phyloP scores from a whole-genome alignment of 2,113 vertebrate species.

The Dinomys branickii region DNA sequence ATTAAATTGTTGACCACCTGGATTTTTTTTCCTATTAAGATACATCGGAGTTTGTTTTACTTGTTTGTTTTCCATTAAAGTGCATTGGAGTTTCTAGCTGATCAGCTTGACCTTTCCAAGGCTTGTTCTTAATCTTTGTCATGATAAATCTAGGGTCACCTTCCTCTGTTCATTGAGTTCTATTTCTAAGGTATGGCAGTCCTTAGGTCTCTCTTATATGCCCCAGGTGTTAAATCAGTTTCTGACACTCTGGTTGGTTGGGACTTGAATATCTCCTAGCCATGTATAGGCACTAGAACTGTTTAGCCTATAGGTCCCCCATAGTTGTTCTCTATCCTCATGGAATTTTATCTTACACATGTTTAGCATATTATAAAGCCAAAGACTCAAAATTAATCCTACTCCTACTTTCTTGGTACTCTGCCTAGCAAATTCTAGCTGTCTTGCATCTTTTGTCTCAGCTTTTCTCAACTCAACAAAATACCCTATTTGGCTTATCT shows the following conservation, averaged over 20 bases:
- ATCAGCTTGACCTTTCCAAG: slow-evolving; percentile 14
- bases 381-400: background rate
- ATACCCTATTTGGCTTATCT: background rate
- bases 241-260: background rate
- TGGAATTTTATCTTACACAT: background rate
- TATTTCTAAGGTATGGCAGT: background rate
- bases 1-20: background rate
- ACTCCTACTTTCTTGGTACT: background rate
- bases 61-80: background rate
- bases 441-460: background rate
- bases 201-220: background rate
- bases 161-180: background rate
- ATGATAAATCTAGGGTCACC: background rate
- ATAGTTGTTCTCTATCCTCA: background rate
- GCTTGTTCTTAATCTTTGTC: slow-evolving; percentile 19
- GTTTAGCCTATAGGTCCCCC: background rate
- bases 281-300: background rate
- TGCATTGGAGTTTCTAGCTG: background rate
- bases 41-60: slow-evolving; percentile 6
- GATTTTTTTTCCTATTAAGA: slow-evolving; percentile 24
- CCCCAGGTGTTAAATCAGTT: background rate
- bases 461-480: background rate
- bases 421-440: background rate
- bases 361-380: background rate
- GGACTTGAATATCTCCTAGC: background rate